Conservation (phyloP, 2,113 vertebrate genomes). For the Anas platyrhynchos region DNA sequence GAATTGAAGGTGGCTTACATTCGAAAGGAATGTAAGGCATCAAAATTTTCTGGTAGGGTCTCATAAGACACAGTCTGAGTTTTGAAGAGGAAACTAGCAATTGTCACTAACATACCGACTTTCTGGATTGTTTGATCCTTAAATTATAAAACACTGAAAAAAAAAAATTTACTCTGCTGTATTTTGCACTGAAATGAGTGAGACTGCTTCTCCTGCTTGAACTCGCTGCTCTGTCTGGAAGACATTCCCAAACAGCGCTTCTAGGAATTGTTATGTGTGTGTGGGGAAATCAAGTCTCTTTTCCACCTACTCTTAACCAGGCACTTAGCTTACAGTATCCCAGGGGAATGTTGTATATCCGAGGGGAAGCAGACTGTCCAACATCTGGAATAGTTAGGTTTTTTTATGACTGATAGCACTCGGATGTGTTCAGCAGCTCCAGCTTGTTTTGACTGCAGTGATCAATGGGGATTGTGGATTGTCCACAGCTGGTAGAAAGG, state of each 20-base stretch:
- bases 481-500: background rate
- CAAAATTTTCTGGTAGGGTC: background rate
- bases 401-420: accelerated
- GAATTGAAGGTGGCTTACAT: background rate
- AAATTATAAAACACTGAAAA: background rate
- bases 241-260: background rate
- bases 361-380: background rate
- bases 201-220: background rate
- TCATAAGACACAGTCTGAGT: background rate
- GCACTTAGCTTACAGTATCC: background rate
- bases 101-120: background rate
- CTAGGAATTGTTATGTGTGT: background rate
- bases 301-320: background rate
- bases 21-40: background rate
- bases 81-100: background rate
- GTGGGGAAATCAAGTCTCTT: background rate
- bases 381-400: background rate
- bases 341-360: background rate
- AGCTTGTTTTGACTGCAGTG: background rate
- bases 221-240: background rate
- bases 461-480: background rate
- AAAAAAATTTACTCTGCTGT: background rate
- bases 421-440: background rate
- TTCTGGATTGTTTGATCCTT: background rate
- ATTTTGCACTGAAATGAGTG: background rate